Evolutionary conservation across 2,797 vertebrate genomes (phyloP), one percentile per base, ranked within the genome.

Genomic region (Novumbra hubbsi): DNA sequence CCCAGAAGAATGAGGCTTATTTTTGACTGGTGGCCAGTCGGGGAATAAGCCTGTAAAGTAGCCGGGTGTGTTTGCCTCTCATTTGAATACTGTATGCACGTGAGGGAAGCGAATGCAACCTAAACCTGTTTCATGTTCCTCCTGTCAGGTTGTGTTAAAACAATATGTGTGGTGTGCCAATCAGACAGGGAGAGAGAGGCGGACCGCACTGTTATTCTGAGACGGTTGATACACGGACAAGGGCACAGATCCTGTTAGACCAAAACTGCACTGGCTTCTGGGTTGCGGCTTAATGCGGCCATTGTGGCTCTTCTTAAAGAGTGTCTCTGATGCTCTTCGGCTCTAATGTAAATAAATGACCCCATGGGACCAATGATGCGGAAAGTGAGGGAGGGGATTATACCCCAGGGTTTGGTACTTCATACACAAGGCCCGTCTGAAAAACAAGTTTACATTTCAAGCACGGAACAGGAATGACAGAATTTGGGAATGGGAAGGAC

Each of bases 181-280:
- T 77, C 82, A 82, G 80, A 81, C 83, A 77, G 83, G 28, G 28
- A 38, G 60, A 38, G 81, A 81, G 80, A 57, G 77, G 63, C 34
- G 66, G 45, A 71, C 48, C 74, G 78, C 78, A 73, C 77, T 84
- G 84, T 81, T 88, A 86, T 81, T 85, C 73, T 85, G 74, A 81
- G 80, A 84, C 84, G 88, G 84, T 87, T 90, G 90, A 92, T 90
- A 90, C 87, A 88, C 80, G 88, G 88, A 90, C 88, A 85, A 89
- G 87, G 87, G 91, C 90, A 91, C 87, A 93, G 93, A 94, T 93
- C 93, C 91, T 92, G 92, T 94, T 93, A 93, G 87, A 85, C 84
- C 83, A 82, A 87, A 89, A 89, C 88, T 87, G 84, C 83, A 80
- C 76, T 55, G 84, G 84, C 87, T 92, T 92, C 92, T 87, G 87